These are phyloP conservation scores for Acanthaster planci DNA, from an alignment of 35 echinoderm and acorn worm genomes.

Conservation along the genomic window DNA sequence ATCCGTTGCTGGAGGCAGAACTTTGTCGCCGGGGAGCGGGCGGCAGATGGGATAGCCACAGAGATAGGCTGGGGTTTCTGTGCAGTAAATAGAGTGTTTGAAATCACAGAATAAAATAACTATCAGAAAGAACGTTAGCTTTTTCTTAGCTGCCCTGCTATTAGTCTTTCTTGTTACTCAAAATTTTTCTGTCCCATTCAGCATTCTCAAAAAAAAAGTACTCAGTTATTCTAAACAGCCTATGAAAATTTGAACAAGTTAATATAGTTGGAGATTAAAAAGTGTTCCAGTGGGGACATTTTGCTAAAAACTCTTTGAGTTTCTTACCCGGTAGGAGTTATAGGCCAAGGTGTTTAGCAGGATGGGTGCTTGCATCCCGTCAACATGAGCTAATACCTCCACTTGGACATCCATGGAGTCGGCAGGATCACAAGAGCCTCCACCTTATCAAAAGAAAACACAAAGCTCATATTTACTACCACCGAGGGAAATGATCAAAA, in stretches of 20 bases:
- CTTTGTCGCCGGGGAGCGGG: slow-evolving; percentile 52
- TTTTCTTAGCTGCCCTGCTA: no score
- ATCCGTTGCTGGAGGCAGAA: slow-evolving; percentile 77
- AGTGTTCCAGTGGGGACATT: background rate
- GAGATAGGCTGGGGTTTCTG: slow-evolving; percentile 84
- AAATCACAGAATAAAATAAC: no score
- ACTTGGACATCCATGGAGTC: slow-evolving; percentile 74
- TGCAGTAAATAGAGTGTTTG: background rate
- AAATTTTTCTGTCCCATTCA: no score
- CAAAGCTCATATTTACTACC: background rate
- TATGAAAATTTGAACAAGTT: no score
- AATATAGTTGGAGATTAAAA: background rate
- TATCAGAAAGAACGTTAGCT: no score
- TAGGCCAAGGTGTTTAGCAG: slow-evolving; percentile 60
- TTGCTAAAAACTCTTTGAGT: background rate
- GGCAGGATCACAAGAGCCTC: slow-evolving; percentile 87
- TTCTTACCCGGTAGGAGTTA: slow-evolving; percentile 75
- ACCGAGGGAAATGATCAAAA: no score
- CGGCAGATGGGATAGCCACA: slow-evolving; percentile 56
- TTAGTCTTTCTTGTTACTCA: no score
- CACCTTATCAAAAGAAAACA: slow-evolving; percentile 45
- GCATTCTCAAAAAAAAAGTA: no score
- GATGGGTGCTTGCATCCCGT: slow-evolving; percentile 31
- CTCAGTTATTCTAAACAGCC: no score
- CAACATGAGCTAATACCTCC: slow-evolving; percentile 52